These are phyloP conservation scores for Drosophila melanocephala DNA, from an alignment of 2,888 invertebrate genomes.

Conservation along the genomic window DNA sequence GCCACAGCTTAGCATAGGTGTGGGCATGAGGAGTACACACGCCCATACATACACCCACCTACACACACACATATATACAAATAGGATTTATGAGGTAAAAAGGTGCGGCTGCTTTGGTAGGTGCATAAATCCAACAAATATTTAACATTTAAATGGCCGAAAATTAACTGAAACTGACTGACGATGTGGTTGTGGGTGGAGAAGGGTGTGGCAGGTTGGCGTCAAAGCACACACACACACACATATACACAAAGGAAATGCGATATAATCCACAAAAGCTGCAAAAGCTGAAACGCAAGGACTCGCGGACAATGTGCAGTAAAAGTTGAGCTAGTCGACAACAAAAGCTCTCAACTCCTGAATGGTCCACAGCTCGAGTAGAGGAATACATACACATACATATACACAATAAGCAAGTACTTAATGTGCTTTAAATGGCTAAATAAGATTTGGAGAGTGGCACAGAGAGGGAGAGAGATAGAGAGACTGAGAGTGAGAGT, in stretches of 20 bases:
- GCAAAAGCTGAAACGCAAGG: slow-evolving; percentile 46
- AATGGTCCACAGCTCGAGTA: slow-evolving; percentile 42
- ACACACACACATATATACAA: slow-evolving; percentile 12
- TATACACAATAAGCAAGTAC: slow-evolving; percentile 30
- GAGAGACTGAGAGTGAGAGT: background rate
- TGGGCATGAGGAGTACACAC: background rate
- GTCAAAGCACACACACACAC: background rate
- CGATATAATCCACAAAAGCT: slow-evolving; percentile 70
- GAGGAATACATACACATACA: slow-evolving; percentile 14
- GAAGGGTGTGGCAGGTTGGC: background rate
- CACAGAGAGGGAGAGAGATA: background rate
- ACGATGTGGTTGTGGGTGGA: background rate
- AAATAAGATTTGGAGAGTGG: slow-evolving; percentile 5
- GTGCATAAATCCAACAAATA: slow-evolving; percentile 68
- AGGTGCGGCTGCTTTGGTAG: slow-evolving; percentile 12
- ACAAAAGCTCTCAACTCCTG: slow-evolving; percentile 54
- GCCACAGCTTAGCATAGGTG: background rate
- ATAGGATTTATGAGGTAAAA: slow-evolving; percentile 45
- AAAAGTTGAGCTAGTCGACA: slow-evolving; percentile 57
- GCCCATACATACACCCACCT: background rate
- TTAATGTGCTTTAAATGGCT: slow-evolving; percentile 78
- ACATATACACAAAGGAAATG: slow-evolving; percentile 44
- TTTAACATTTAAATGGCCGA: slow-evolving; percentile 77
- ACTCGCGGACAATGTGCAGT: slow-evolving; percentile 57
- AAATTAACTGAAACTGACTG: slow-evolving; percentile 71